Conservation (phyloP, 2,113 vertebrate species). For the Cyanoderma ruficeps region DNA sequence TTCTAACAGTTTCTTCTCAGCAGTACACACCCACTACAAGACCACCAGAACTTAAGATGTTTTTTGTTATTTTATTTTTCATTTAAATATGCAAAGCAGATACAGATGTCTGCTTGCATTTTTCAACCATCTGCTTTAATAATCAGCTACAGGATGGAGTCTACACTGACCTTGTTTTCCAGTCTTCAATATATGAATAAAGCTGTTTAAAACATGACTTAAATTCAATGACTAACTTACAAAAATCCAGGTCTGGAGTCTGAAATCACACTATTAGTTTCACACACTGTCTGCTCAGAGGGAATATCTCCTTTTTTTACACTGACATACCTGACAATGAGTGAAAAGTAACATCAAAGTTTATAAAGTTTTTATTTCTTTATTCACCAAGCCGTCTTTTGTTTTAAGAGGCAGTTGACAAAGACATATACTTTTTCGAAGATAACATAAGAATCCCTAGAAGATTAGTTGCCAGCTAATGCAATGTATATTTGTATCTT, state of each 20-base stretch:
- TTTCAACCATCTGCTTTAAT: neutral
- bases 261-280: neutral
- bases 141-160: neutral
- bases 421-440: neutral
- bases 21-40: neutral
- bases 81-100: neutral
- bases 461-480: neutral
- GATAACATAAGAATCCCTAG: neutral
- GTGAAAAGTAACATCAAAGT: neutral
- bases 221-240: neutral
- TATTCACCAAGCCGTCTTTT: neutral
- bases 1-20: neutral
- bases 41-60: neutral
- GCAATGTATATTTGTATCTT: neutral
- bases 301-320: neutral
- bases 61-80: neutral
- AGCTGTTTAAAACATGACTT: neutral
- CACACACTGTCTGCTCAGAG: neutral
- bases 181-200: neutral
- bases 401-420: neutral
- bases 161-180: neutral
- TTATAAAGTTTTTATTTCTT: neutral
- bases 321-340: neutral
- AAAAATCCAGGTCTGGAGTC: neutral
- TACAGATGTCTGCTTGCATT: neutral